These are phyloP conservation scores for Lophius americanus DNA, from an alignment of 2,797 vertebrate species.

Conservation along the genomic window DNA sequence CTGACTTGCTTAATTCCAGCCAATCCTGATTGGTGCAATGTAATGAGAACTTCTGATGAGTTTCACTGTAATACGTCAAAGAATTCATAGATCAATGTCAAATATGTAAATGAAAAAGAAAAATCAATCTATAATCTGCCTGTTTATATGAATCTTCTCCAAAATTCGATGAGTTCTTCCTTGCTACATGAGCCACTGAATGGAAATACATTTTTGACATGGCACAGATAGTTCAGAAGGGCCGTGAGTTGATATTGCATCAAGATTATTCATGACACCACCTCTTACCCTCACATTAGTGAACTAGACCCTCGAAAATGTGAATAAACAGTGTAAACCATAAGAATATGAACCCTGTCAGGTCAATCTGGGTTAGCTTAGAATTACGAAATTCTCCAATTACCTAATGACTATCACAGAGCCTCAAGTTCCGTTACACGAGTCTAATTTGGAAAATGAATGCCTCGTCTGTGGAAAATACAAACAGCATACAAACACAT, in stretches of 20 bases:
- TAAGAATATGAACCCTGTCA: not conserved
- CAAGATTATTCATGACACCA: conserved; percentile 23
- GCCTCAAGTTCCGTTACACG: not conserved
- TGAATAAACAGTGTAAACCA: conserved; percentile 5
- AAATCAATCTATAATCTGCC: no score
- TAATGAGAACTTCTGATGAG: no score
- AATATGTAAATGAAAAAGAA: no score
- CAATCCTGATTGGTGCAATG: no score
- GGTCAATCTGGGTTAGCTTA: not conserved
- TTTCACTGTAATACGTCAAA: no score
- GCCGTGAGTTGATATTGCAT: conserved; percentile 19
- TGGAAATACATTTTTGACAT: not conserved
- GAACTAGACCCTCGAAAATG: conserved; percentile 10
- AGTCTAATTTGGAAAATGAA: conserved; percentile 15
- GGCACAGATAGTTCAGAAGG: conserved; percentile 10
- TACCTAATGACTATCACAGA: not conserved
- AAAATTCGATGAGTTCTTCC: no score
- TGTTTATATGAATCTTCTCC: no score
- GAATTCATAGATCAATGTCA: no score
- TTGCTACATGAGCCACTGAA: no score
- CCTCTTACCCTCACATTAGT: conserved; percentile 13
- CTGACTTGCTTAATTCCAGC: no score
- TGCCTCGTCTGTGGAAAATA: not conserved
- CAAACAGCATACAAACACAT: not conserved
- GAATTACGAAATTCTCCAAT: not conserved